phyloP scores from a whole-genome alignment of 1,140 invertebrate species.

The Lethrus apterus region DNA sequence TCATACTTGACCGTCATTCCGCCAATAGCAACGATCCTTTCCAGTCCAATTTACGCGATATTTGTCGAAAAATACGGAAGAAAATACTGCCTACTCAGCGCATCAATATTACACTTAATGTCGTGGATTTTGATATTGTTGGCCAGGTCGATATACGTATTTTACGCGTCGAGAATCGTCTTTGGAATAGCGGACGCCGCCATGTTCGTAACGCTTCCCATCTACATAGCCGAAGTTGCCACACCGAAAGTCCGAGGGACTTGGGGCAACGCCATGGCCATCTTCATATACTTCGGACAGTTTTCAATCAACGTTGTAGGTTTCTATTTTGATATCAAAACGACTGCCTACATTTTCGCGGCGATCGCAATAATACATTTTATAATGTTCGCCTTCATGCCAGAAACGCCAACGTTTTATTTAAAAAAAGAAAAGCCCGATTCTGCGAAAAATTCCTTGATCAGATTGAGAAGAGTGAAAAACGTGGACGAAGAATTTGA shows the following conservation, averaged over 20 bases:
- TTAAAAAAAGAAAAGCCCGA: slow-evolving; percentile 18
- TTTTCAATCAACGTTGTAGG: slow-evolving; percentile 45
- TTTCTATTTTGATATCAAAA: slow-evolving; percentile 41
- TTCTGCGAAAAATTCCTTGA: slow-evolving; percentile 19
- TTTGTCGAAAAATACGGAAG: not conserved
- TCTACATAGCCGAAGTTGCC: slow-evolving; percentile 30
- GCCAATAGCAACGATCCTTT: not conserved
- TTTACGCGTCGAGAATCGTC: slow-evolving; percentile 38
- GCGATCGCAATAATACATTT: slow-evolving; percentile 43
- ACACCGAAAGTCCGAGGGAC: slow-evolving; percentile 27
- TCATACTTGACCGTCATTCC: slow-evolving; percentile 15
- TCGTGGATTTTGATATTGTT: slow-evolving; percentile 10
- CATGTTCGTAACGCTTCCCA: slow-evolving; percentile 26
- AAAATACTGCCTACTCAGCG: not conserved
- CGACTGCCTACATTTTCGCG: slow-evolving; percentile 44
- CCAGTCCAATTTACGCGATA: not conserved
- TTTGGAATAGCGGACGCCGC: slow-evolving; percentile 30
- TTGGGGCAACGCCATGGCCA: slow-evolving; percentile 42
- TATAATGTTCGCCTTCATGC: slow-evolving; percentile 31
- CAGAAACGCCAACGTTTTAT: slow-evolving; percentile 32
- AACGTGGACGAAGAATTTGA: slow-evolving; percentile 31
- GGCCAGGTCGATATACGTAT: slow-evolving; percentile 6
- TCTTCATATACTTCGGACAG: slow-evolving; percentile 46
- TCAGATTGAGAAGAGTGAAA: slow-evolving; percentile 21
- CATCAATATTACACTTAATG: not conserved